Evolutionary conservation across 2,797 vertebrate species (phyloP), one percentile per base, ranked within the genome.

Genomic region (Poecile montanus): DNA sequence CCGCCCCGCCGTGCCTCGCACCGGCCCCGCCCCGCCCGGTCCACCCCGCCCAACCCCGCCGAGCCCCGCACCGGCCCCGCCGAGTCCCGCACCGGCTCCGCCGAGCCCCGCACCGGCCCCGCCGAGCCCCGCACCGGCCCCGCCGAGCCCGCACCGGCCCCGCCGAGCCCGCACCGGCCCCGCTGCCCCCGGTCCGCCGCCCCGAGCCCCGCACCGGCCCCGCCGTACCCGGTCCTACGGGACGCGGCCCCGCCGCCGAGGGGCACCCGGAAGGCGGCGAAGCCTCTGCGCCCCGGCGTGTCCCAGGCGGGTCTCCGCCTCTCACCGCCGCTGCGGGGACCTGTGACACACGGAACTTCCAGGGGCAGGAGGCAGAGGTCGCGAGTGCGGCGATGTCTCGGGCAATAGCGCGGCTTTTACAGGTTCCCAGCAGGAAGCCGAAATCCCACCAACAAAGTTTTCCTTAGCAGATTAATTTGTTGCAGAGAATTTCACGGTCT

Each of bases 401-500:
- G 91, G 93, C 57, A 47, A 44, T 34, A 62, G 50, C 82, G 83
- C 63, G 85, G 63, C 42, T 85, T 88, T 94, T 85, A 94, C 84
- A 70, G 66, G 85, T 71, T 89, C 94, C 95, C 93, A 94, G 95
- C 94, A 97, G 85, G 95, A 94, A 91, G 72, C 60, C n/a, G 11
- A 63, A 96, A 97, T 77, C 79, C 86, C 85, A 76, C 85, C 91
- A 96, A 96, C 93, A 95, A 96, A 97, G 95, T 97, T 97, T 96
- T 94, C 87, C 80, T 65, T 79, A 65, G 62, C 83, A 96, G 86
- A 96, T 97, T 97, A 98, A 97, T 97, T 97, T 97, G 94, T 92
- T 96, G 94, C 77, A 89, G 89, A 88, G 48, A 70, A 96, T 96
- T 96, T 97, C 83, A 94, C 45, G 95, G 95, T 91, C 88, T 96